phyloP scores from a whole-genome alignment of 2,113 vertebrate genomes.

The Panthera uncia region DNA sequence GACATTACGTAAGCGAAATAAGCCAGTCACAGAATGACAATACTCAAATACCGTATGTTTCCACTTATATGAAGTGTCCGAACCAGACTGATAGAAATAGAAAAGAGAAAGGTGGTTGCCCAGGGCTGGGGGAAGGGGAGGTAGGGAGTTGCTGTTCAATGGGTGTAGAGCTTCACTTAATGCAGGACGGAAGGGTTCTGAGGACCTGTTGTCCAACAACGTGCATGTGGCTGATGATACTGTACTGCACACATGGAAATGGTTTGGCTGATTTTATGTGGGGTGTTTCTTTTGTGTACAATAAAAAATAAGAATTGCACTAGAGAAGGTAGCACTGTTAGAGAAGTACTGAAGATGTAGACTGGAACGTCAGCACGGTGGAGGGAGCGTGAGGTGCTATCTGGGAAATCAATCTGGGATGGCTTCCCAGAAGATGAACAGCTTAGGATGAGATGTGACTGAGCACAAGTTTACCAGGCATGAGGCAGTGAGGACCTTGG shows the following conservation, averaged over 20 bases:
- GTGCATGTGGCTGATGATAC: background rate
- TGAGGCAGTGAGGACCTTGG: background rate
- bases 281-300: background rate
- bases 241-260: background rate
- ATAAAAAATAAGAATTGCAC: background rate
- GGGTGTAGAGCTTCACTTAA: background rate
- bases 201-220: no score
- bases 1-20: background rate
- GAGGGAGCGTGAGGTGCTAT: background rate
- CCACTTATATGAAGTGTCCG: background rate
- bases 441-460: no score
- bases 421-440: background rate
- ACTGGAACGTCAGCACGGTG: no score
- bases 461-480: background rate
- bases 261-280: background rate
- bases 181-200: no score
- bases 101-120: background rate
- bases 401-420: background rate
- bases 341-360: background rate
- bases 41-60: background rate
- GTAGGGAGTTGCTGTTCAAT: fast-evolving
- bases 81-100: background rate
- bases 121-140: background rate
- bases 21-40: background rate
- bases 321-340: no score